Evolutionary conservation across 1,140 invertebrate species (phyloP), one percentile per base, ranked within the genome.

Genomic region (Formica exsecta): DNA sequence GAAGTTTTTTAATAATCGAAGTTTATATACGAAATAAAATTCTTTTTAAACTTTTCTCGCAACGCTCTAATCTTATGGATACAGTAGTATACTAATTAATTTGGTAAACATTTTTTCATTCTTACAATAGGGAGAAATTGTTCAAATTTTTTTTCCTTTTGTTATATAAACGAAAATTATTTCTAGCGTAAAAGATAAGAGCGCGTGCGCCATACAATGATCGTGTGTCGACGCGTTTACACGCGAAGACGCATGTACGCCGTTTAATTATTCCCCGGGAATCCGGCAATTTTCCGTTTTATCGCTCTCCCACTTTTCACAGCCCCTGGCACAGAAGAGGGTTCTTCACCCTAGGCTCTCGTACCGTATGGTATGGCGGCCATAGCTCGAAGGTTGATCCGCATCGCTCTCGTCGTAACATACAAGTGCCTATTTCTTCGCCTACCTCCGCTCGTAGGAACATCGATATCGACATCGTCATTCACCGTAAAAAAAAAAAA

Each of bases 221-320:
- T 3, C 38, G 57, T 38, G 57, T 41, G 48, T 71, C 87, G n/a
- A 68, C 61, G 9, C 54, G 54, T 85, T 87, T 73, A 57, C 76
- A 68, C 79, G 68, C 54, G 25, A 74, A 61, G 62, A 83, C 29
- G 71, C 59, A 61, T 65, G 44, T 16, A 65, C 83, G 74, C 9
- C 83, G 61, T 86, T 89, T 89, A 89, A 89, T 89, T 89, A 89
- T 89, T 73, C 71, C 85, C 38, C 71, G 86, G 88, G 88, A 89
- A 89, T 89, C 75, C 88, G 57, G 76, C 88, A 89, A 89, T 89
- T 88, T 89, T 70, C 71, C 87, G 85, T 89, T 89, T 89, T 89
- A 89, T 89, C 88, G 83, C 83, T 74, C 51, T 81, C 62, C 73
- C 87, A 79, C 73, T 85, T 75, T 48, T 32, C 68, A 51, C 76